Conservation (phyloP, 2,113 vertebrate species). For the Anhinga anhinga region DNA sequence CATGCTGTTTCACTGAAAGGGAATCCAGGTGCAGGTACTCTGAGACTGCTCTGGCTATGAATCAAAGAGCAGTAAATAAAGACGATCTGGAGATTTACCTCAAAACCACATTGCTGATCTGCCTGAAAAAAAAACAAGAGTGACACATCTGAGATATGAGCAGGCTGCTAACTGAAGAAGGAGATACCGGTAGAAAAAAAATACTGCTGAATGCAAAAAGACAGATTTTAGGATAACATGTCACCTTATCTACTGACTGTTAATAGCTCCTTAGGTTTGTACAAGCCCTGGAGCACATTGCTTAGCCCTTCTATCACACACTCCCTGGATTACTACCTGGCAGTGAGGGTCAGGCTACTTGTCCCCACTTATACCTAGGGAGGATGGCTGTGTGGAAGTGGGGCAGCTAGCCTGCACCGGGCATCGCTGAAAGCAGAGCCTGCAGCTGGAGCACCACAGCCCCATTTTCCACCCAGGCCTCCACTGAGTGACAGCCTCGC, state of each 20-base stretch:
- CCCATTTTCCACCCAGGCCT: neutral
- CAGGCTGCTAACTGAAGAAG: neutral
- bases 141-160: neutral
- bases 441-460: rapidly evolving
- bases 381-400: rapidly evolving
- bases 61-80: constrained; percentile 19
- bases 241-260: neutral
- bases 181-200: neutral
- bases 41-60: neutral
- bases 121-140: neutral
- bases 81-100: neutral
- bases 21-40: neutral
- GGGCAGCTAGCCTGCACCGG: neutral
- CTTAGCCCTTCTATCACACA: neutral
- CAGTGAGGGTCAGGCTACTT: neutral
- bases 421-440: neutral
- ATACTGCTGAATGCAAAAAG: neutral
- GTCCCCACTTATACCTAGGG: neutral
- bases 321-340: neutral
- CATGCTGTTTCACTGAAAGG: neutral
- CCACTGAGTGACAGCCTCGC: neutral
- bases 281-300: neutral
- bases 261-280: neutral
- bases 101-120: neutral
- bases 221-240: neutral